Evolutionary conservation across 2,888 invertebrate genomes (phyloP).

Genomic region (Invenusta paracnida): DNA sequence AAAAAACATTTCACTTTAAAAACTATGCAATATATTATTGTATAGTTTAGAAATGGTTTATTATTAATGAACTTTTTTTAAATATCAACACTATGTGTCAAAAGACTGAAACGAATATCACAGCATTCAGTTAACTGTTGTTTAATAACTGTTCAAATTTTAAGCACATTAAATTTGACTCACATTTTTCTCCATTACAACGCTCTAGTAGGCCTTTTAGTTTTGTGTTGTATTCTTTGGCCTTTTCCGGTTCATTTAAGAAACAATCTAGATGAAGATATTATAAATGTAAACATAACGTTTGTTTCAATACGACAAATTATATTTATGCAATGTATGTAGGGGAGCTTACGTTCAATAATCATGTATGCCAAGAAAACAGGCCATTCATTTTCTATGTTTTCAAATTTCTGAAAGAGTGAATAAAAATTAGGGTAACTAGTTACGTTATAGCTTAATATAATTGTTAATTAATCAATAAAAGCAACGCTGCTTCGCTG

Average conservation of each 20-base stretch:
- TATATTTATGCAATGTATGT: neutral
- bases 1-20: too few species aligned
- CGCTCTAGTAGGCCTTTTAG: constrained; percentile 27
- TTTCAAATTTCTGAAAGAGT: constrained; percentile 74
- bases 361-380: constrained; percentile 90
- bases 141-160: too few species aligned
- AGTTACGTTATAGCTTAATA: too few species aligned
- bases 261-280: constrained; percentile 36
- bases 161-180: too few species aligned
- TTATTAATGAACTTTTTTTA: too few species aligned
- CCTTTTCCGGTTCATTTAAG: constrained; percentile 1
- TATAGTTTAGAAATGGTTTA: too few species aligned
- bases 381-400: constrained; percentile 95
- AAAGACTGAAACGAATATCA: too few species aligned
- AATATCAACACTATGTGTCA: too few species aligned
- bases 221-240: constrained; percentile 21
- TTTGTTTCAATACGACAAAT: neutral
- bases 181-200: constrained; percentile 31
- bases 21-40: too few species aligned
- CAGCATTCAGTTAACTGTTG: too few species aligned
- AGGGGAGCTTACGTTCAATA: constrained; percentile 67
- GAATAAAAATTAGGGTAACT: constrained; percentile 33
- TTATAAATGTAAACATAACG: neutral
- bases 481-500: too few species aligned
- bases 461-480: too few species aligned